Conservation (phyloP, 1,140 invertebrate species). For the Globodera rostochiensis region DNA sequence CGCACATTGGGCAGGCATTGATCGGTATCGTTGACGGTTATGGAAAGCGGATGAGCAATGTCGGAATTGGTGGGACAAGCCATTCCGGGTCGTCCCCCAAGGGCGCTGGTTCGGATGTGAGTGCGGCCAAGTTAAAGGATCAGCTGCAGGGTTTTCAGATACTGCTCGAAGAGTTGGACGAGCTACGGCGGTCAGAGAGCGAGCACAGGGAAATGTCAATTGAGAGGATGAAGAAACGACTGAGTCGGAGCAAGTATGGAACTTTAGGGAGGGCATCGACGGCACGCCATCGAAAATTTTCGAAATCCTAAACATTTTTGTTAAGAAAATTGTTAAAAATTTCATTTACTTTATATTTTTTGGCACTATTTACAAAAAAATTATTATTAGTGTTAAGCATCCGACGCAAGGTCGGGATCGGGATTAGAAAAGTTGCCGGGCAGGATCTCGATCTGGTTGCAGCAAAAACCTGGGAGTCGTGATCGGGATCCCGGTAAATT, state of each 20-base stretch:
- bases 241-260: constrained; percentile 47
- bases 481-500: too few relatives aligned
- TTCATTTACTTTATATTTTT: too few relatives aligned
- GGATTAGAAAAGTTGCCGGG: background rate
- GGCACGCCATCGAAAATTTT: too few relatives aligned
- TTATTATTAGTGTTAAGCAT: too few relatives aligned
- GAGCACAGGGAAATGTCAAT: constrained; percentile 28
- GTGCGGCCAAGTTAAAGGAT: background rate
- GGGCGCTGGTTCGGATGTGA: constrained; percentile 13
- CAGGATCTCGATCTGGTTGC: too few relatives aligned
- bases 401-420: background rate
- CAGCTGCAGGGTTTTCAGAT: constrained; percentile 1
- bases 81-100: constrained; percentile 15
- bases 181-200: constrained; percentile 22
- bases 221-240: background rate
- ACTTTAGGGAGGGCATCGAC: background rate
- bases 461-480: too few relatives aligned
- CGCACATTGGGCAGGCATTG: constrained; percentile 1
- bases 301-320: too few relatives aligned
- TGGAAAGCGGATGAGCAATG: constrained; percentile 31
- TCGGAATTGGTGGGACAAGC: constrained; percentile 18
- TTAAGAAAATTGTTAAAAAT: too few relatives aligned
- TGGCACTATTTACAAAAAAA: too few relatives aligned
- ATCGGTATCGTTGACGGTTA: constrained; percentile 24
- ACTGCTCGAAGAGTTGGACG: constrained; percentile 20